Conservation (phyloP, 2,113 vertebrate species). For the Carassius gibelio region DNA sequence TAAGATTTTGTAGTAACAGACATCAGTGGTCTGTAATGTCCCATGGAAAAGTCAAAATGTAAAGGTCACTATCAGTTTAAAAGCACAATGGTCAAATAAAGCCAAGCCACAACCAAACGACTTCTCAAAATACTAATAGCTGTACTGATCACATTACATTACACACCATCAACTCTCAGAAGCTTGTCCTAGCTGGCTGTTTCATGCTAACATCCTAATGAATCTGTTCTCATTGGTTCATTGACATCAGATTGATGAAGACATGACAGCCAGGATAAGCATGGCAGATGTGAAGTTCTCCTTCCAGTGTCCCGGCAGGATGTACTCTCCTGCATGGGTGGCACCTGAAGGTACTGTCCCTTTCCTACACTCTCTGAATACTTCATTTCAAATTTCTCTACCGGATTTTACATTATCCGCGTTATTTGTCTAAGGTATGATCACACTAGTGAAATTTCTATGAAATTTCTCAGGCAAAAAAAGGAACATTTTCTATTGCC, state of each 20-base stretch:
- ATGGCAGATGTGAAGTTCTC: slow-evolving; percentile 98
- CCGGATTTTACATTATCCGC: neutral
- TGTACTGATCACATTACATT: neutral
- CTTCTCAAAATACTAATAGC: neutral
- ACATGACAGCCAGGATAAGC: slow-evolving; percentile 96
- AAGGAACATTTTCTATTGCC: no score
- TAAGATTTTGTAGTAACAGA: neutral
- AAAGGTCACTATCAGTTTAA: neutral
- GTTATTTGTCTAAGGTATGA: neutral
- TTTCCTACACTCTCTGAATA: neutral
- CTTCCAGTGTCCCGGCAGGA: slow-evolving; percentile 95
- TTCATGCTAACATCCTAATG: neutral
- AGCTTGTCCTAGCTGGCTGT: neutral
- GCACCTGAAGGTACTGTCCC: slow-evolving; percentile 89
- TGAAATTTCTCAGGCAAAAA: no score
- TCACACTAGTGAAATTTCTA: neutral
- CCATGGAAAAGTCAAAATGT: neutral
- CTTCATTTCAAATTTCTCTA: neutral
- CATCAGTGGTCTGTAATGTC: neutral
- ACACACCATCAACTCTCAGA: neutral
- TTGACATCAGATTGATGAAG: slow-evolving; percentile 88
- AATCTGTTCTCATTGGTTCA: neutral
- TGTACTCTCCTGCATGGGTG: slow-evolving; percentile 97
- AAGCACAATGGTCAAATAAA: neutral
- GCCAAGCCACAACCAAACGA: neutral